phyloP scores from a whole-genome alignment of 2,797 vertebrate genomes.

The Pempheris klunzingeri region DNA sequence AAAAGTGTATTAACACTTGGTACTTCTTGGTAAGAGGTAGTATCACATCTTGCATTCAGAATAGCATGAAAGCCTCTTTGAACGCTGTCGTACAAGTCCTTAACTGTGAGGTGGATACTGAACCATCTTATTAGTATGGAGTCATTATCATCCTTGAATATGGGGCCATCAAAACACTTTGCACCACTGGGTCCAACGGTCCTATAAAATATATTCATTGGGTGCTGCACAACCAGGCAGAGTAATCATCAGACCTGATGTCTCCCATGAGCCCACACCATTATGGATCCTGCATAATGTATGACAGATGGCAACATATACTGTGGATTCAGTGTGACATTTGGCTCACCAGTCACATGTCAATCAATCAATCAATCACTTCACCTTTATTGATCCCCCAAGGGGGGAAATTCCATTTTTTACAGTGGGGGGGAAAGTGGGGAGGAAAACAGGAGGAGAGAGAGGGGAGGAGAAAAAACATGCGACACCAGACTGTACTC shows the following conservation, averaged over 20 bases:
- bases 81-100: not conserved
- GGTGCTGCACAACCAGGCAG: slow-evolving; percentile 1
- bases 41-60: not conserved
- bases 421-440: too few relatives aligned
- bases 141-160: not conserved
- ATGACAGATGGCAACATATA: slow-evolving; percentile 24
- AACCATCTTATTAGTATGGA: not conserved
- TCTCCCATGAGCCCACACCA: not conserved
- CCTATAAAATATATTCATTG: slow-evolving; percentile 2
- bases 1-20: not conserved
- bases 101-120: not conserved
- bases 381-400: too few relatives aligned
- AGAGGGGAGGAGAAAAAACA: too few relatives aligned
- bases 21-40: too few relatives aligned
- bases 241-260: slow-evolving; percentile 5
- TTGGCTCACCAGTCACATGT: not conserved
- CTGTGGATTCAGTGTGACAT: not conserved
- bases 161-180: not conserved
- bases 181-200: not conserved
- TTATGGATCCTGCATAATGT: not conserved
- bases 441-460: too few relatives aligned
- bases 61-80: not conserved
- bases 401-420: too few relatives aligned
- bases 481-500: too few relatives aligned
- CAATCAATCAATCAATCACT: too few relatives aligned